Percentiles rank a stretch among this genome's conserved stretches.
Evolutionary conservation across 2,797 vertebrate genomes (phyloP).

Genomic region (Micropoecilia bifurca): DNA sequence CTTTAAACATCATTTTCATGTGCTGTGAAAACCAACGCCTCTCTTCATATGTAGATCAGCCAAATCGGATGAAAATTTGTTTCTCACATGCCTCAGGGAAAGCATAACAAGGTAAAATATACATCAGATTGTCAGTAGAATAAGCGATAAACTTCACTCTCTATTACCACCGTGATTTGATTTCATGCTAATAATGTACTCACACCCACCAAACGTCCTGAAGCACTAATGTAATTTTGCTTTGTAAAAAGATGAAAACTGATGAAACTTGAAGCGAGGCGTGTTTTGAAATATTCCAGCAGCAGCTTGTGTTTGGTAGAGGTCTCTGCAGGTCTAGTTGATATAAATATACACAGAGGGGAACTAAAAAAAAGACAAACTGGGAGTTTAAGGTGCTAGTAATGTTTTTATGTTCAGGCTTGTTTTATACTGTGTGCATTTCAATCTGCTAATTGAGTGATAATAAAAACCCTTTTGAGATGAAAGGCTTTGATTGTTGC

Average conservation of each 20-base stretch:
- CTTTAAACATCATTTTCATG: background rate
- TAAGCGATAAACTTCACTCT: slow-evolving; percentile 18
- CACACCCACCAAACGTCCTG: background rate
- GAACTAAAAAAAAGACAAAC: slow-evolving; percentile 9
- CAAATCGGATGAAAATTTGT: slow-evolving; percentile 21
- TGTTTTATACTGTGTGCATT: slow-evolving; percentile 43
- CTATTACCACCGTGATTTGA: slow-evolving; percentile 25
- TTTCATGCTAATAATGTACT: slow-evolving; percentile 24
- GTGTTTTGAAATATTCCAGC: slow-evolving; percentile 16
- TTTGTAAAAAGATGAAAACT: slow-evolving; percentile 18
- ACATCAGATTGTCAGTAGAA: slow-evolving; percentile 2
- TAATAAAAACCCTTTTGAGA: slow-evolving; percentile 41
- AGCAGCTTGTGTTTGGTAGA: slow-evolving; percentile 7
- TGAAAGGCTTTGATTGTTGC: slow-evolving; percentile 14
- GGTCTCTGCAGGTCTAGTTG: slow-evolving; percentile 27
- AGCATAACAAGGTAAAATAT: background rate
- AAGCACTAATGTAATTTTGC: slow-evolving; percentile 8
- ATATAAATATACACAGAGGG: slow-evolving; percentile 35
- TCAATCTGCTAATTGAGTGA: slow-evolving; percentile 52
- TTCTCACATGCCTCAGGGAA: slow-evolving; percentile 3
- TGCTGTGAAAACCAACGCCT: slow-evolving; percentile 12
- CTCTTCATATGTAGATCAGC: slow-evolving; percentile 11
- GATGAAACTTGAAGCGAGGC: slow-evolving; percentile 16
- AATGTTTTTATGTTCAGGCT: slow-evolving; percentile 26
- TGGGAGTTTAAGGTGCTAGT: slow-evolving; percentile 51